Conservation (phyloP, 2,888 invertebrate species). For the Dromius quadrimaculatus region DNA sequence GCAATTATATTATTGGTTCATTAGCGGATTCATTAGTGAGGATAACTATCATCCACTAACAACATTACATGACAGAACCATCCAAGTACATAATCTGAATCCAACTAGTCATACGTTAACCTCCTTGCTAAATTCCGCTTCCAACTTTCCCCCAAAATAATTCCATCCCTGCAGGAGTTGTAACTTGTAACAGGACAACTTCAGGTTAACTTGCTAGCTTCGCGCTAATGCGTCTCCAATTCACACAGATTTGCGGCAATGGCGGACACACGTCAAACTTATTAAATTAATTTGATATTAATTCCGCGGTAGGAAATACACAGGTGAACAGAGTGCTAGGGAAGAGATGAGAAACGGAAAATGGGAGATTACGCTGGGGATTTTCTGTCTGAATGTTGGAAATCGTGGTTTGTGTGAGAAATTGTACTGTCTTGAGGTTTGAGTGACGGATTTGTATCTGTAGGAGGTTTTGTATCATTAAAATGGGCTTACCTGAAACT, state of each 20-base stretch:
- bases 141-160: slow-evolving; percentile 22
- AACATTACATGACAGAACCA: slow-evolving; percentile 11
- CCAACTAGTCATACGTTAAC: not conserved
- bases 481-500: too few relatives aligned
- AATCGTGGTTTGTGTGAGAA: too few relatives aligned
- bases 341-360: too few relatives aligned
- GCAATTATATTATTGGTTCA: too few relatives aligned
- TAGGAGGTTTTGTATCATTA: too few relatives aligned
- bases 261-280: slow-evolving; percentile 50
- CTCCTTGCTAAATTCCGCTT: slow-evolving; percentile 13
- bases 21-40: slow-evolving; percentile 21
- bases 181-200: slow-evolving; percentile 23
- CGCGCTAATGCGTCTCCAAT: slow-evolving; percentile 46
- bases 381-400: too few relatives aligned
- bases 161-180: slow-evolving; percentile 11
- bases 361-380: too few relatives aligned
- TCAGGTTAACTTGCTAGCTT: slow-evolving; percentile 35
- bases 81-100: slow-evolving; percentile 31
- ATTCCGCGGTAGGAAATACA: slow-evolving; percentile 40
- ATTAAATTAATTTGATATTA: slow-evolving; percentile 52
- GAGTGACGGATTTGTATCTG: too few relatives aligned
- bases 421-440: too few relatives aligned
- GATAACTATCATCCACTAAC: slow-evolving; percentile 19
- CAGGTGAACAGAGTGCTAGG: too few relatives aligned
- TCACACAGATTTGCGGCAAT: slow-evolving; percentile 43